Percentiles rank a stretch among this genome's conserved stretches.
Evolutionary conservation across 2,113 vertebrate genomes (phyloP).

Genomic region (Ptilonorhynchus violaceus): DNA sequence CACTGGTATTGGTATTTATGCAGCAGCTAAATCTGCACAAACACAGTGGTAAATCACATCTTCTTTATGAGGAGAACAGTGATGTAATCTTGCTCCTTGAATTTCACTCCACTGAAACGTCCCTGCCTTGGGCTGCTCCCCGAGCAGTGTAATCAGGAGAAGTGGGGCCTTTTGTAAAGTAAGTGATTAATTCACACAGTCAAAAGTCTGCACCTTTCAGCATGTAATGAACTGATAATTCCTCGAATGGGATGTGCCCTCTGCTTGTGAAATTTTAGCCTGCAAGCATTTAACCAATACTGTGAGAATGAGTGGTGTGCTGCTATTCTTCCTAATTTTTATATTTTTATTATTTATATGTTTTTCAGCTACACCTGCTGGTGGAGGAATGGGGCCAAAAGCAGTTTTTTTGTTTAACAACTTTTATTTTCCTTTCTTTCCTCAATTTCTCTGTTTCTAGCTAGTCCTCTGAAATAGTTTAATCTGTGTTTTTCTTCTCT

Average conservation of each 20-base stretch:
- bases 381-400: neutral
- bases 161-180: neutral
- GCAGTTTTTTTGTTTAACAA: neutral
- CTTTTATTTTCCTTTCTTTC: neutral
- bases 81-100: neutral
- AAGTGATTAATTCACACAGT: neutral
- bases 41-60: neutral
- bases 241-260: neutral
- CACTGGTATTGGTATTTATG: neutral
- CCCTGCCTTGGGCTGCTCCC: neutral
- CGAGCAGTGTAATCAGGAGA: neutral
- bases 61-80: neutral
- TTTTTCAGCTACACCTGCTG: neutral
- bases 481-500: neutral
- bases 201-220: neutral
- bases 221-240: neutral
- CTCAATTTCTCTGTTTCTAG: neutral
- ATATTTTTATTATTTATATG: neutral
- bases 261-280: neutral
- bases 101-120: neutral
- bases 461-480: neutral
- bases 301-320: neutral
- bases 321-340: neutral
- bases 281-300: neutral
- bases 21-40: neutral